A percentile compares a stretch with the other conserved stretches of the same genome.
Evolutionary conservation across 2,113 vertebrate genomes (phyloP).

Genomic region (Isurus oxyrinchus): DNA sequence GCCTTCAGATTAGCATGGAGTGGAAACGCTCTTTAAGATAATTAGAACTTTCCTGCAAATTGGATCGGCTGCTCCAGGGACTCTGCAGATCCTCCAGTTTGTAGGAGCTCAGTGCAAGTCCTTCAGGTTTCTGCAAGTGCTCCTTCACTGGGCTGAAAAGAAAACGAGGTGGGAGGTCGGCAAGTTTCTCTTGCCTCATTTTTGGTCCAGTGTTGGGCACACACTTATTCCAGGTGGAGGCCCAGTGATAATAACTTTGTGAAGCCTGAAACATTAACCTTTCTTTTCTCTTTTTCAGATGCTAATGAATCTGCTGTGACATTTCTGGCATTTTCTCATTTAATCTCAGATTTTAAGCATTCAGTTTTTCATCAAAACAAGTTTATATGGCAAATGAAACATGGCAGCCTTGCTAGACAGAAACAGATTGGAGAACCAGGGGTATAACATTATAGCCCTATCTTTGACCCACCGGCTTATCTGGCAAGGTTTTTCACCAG

Average conservation of each 20-base stretch:
- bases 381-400: background rate
- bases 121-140: background rate
- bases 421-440: background rate
- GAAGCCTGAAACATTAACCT: background rate
- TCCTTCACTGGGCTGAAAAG: background rate
- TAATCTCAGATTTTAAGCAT: slow-evolving; percentile 2
- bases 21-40: background rate
- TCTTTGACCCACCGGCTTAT: background rate
- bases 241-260: background rate
- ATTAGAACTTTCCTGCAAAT: background rate
- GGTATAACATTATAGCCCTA: background rate
- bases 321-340: background rate
- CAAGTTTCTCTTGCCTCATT: background rate
- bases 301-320: background rate
- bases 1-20: background rate
- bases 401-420: background rate
- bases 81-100: background rate
- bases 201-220: background rate
- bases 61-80: background rate
- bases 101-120: background rate
- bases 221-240: background rate
- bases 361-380: background rate
- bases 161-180: background rate
- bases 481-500: background rate
- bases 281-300: background rate